Percentiles rank a stretch among this genome's conserved stretches.
phyloP scores from a whole-genome alignment of 1,140 invertebrate genomes.

The Ips typographus region DNA sequence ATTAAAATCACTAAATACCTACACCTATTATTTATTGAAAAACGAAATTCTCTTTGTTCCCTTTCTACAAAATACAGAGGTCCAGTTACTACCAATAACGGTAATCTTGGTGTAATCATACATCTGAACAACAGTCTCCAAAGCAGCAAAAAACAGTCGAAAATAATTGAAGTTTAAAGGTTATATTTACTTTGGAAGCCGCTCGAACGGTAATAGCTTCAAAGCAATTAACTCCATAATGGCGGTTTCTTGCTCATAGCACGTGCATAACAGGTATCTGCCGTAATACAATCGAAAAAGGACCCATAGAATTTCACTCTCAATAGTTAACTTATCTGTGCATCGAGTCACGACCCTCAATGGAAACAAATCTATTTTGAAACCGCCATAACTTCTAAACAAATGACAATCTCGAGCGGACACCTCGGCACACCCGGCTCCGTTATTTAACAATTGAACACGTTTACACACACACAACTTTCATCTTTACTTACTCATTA shows the following conservation, averaged over 20 bases:
- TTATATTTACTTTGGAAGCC: constrained; percentile 2
- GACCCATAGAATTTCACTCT: constrained; percentile 33
- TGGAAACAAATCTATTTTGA: constrained; percentile 38
- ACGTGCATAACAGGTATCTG: constrained; percentile 27
- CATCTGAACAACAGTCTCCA: too few species aligned
- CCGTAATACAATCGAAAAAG: constrained; percentile 21
- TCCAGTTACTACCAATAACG: too few species aligned
- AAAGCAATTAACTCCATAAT: constrained; percentile 14
- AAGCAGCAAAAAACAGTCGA: too few species aligned
- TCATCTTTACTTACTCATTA: too few species aligned
- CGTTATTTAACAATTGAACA: constrained; percentile 25
- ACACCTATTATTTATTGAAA: too few species aligned
- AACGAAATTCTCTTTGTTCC: too few species aligned
- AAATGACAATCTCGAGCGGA: constrained; percentile 32
- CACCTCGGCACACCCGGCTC: constrained; percentile 27
- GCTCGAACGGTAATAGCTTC: constrained; percentile 2
- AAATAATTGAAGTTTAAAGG: background rate
- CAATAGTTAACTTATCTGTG: constrained; percentile 33
- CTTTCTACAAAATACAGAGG: too few species aligned
- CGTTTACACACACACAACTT: constrained; percentile 6
- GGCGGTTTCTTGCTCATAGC: constrained; percentile 17
- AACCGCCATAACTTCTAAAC: constrained; percentile 33
- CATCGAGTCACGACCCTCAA: constrained; percentile 36
- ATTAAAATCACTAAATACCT: too few species aligned
- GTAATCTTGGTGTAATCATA: too few species aligned